Percentiles rank a stretch among this genome's conserved stretches.
phyloP scores from a whole-genome alignment of 2,113 vertebrate species.

The Melospiza georgiana region DNA sequence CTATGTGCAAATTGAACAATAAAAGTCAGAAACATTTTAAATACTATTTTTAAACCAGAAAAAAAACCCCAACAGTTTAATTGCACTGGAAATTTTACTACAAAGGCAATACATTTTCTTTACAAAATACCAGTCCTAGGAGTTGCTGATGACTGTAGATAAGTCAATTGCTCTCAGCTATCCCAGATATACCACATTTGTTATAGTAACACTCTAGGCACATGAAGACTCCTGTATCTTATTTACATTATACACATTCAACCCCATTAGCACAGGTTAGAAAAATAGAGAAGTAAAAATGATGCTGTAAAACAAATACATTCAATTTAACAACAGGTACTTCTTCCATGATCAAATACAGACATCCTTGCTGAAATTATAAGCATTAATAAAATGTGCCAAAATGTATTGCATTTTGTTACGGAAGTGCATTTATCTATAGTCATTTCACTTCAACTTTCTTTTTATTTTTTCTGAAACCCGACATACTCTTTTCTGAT shows the following conservation, averaged over 20 bases:
- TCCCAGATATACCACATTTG: constrained; percentile 55
- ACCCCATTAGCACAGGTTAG: constrained; percentile 75
- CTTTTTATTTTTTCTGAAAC: constrained; percentile 8
- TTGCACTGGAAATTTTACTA: constrained; percentile 82
- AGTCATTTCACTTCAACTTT: constrained; percentile 35
- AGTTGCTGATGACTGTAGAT: constrained; percentile 50
- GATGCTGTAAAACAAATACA: constrained; percentile 73
- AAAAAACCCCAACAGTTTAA: constrained; percentile 68
- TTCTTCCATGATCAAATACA: constrained; percentile 57
- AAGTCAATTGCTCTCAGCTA: constrained; percentile 45
- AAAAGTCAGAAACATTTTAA: constrained; percentile 81
- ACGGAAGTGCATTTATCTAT: constrained; percentile 48
- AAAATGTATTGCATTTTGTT: constrained; percentile 48
- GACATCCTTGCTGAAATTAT: constrained; percentile 48
- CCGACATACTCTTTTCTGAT: not conserved
- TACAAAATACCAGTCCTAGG: constrained; percentile 64
- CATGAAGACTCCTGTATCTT: constrained; percentile 48
- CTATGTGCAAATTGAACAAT: constrained; percentile 84
- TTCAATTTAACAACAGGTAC: constrained; percentile 70
- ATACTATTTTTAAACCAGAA: constrained; percentile 75
- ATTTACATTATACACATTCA: constrained; percentile 71
- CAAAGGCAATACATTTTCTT: constrained; percentile 63
- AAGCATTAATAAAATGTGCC: constrained; percentile 68
- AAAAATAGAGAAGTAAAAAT: constrained; percentile 65
- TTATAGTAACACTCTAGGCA: constrained; percentile 73